Percentiles rank a stretch among this genome's conserved stretches.
These are phyloP conservation scores for Drosophila aldrichi DNA, from an alignment of 2,888 invertebrate species.

Conservation along the genomic window DNA sequence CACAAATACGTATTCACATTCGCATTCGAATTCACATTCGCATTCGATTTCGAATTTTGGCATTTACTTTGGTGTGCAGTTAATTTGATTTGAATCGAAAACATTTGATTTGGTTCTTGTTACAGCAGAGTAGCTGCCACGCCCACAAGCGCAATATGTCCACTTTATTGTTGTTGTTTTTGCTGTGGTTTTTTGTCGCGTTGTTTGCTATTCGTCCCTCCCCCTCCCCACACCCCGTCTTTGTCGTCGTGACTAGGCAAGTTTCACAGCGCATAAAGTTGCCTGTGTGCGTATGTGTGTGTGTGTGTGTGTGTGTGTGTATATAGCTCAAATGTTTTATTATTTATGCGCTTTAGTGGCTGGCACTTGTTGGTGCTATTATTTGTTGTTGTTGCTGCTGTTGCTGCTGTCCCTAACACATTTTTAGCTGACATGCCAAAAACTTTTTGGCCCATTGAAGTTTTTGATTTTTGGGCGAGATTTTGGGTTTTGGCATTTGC, in stretches of 20 bases:
- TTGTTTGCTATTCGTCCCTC: slow-evolving; percentile 39
- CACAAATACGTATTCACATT: not conserved
- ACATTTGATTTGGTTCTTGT: slow-evolving; percentile 56
- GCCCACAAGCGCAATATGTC: slow-evolving; percentile 8
- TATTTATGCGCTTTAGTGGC: slow-evolving; percentile 70
- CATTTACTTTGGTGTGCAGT: slow-evolving; percentile 33
- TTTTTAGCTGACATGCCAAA: slow-evolving; percentile 69
- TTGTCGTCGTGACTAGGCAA: slow-evolving; percentile 61
- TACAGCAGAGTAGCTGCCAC: slow-evolving; percentile 15
- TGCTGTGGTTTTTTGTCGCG: slow-evolving; percentile 51
- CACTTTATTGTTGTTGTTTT: slow-evolving; percentile 20
- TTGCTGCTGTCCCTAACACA: slow-evolving; percentile 31
- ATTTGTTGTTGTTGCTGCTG: slow-evolving; percentile 3
- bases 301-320: slow-evolving; percentile 14
- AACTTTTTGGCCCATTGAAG: slow-evolving; percentile 67
- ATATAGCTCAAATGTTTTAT: slow-evolving; percentile 64
- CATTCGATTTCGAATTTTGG: slow-evolving; percentile 5
- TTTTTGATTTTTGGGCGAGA: slow-evolving; percentile 63
- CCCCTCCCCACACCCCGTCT: slow-evolving; percentile 24
- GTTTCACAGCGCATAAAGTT: slow-evolving; percentile 33
- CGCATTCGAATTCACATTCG: slow-evolving; percentile 10
- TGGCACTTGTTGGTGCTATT: slow-evolving; percentile 35
- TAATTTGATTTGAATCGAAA: slow-evolving; percentile 64
- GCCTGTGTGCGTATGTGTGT: not conserved
- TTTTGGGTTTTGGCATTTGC: slow-evolving; percentile 11